Evolutionary conservation across 2,797 vertebrate genomes (phyloP), one percentile per base, ranked within the genome.

Genomic region (Xenops minutus): DNA sequence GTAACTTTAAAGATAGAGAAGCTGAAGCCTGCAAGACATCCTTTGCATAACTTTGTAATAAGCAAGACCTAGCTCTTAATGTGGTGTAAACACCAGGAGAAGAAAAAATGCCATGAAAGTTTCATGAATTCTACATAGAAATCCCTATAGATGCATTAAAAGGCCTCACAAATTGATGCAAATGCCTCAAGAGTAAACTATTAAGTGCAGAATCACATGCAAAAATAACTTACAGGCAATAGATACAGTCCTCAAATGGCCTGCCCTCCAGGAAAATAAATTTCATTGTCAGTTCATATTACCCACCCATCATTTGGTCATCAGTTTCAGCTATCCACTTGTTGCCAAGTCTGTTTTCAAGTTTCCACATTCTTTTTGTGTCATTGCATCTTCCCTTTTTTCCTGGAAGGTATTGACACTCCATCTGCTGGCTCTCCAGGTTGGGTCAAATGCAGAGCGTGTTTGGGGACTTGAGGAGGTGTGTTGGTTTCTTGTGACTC

Each of bases 261-360:
- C 43, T 73, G 27, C 73, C 73, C 76, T 8, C 10, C 22, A 63
- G 73, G 87, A 85, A 82, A 88, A 89, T 66, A 58, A 88, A 86
- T 84, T 88, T 95, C 59, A 49, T 49, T 88, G 72, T 90, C 91
- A 92, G 85, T 93, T 93, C 90, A 66, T 84, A 78, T 86, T 85
- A 76, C 30, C 69, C 87, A 93, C 91, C 79, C 58, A 89, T 95
- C 82, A 89, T 51, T 68, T 49, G 91, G 79, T 81, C 76, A 86
- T 63, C 79, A 81, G 62, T 66, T 88, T 86, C 69, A 92, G 34
- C 62, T 81, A 14, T 69, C 81, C 83, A 58, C 44, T 78, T 4
- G 2, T 24, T 89, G 89, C 85, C 92, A 96, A 94, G 82, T 63
- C 87, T 91, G 19, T 94, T 96, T 96, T 66, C 91, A 93, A 92